phyloP scores from a whole-genome alignment of 2,888 invertebrate genomes.

The Criorhina ranunculi region DNA sequence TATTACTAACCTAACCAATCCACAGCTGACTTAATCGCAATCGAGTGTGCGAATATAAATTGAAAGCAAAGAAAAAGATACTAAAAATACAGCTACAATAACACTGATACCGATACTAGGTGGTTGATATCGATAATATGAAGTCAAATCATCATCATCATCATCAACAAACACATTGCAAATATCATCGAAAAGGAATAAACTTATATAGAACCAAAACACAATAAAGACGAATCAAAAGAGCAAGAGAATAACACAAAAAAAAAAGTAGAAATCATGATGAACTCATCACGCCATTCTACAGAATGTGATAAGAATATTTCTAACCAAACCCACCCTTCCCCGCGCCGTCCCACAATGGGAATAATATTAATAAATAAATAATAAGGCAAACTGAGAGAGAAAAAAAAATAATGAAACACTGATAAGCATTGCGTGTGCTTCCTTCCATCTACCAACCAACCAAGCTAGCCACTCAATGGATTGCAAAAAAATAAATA shows the following conservation, averaged over 20 bases:
- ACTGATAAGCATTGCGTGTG: conserved; percentile 50
- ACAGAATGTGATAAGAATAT: conserved; percentile 69
- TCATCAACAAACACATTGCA: background rate
- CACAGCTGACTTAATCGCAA: conserved; percentile 44
- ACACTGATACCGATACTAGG: background rate
- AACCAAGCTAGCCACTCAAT: conserved; percentile 14
- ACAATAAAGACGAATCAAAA: conserved; percentile 23
- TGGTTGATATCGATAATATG: conserved; percentile 29
- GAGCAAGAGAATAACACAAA: conserved; percentile 1
- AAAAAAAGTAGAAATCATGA: conserved; percentile 51
- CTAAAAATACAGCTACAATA: conserved; percentile 29
- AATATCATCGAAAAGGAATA: conserved; percentile 16
- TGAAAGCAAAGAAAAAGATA: conserved; percentile 3
- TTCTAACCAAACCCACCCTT: conserved; percentile 1
- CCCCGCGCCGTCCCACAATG: background rate
- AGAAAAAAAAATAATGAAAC: conserved; percentile 18
- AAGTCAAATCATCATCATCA: conserved; percentile 44
- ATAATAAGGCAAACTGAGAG: conserved; percentile 8
- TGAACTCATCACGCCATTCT: conserved; percentile 75
- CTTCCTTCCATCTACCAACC: conserved; percentile 6
- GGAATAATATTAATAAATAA: conserved; percentile 34
- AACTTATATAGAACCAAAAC: background rate
- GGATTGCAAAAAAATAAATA: conserved; percentile 23
- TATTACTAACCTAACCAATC: conserved; percentile 44
- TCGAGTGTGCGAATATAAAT: conserved; percentile 25